A percentile compares a stretch with the other conserved stretches of the same genome.
These are phyloP conservation scores for Megaustenia siamemsis DNA, from an alignment of 2,888 invertebrate genomes.

Conservation along the genomic window DNA sequence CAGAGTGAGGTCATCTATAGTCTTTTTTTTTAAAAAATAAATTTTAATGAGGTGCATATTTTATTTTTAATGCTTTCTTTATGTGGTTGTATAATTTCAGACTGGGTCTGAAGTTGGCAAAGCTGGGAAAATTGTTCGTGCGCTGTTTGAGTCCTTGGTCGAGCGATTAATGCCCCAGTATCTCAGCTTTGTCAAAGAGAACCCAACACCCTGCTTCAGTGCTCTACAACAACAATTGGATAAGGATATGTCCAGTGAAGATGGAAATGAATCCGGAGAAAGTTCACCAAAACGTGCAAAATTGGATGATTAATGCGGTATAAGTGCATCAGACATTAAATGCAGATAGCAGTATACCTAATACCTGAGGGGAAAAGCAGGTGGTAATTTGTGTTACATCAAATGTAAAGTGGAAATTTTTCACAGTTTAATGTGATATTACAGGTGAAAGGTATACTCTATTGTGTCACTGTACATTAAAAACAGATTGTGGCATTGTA, in stretches of 20 bases:
- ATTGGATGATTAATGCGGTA: neutral
- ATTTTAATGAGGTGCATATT: neutral
- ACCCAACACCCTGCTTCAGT: slow-evolving; percentile 54
- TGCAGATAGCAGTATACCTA: neutral
- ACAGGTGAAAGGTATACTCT: no score
- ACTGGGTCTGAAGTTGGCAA: slow-evolving; percentile 73
- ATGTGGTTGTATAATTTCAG: slow-evolving; percentile 58
- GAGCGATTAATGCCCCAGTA: slow-evolving; percentile 72
- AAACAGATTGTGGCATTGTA: no score
- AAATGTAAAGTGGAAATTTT: no score
- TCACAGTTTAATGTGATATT: no score
- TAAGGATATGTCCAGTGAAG: neutral
- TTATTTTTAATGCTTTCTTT: neutral
- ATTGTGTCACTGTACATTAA: no score
- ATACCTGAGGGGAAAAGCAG: no score
- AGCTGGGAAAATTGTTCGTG: slow-evolving; percentile 71
- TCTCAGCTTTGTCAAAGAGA: slow-evolving; percentile 56
- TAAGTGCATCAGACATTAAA: neutral
- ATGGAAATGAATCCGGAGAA: slow-evolving; percentile 1
- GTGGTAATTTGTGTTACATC: no score
- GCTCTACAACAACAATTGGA: slow-evolving; percentile 47
- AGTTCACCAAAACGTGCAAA: slow-evolving; percentile 32
- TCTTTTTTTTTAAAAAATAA: no score
- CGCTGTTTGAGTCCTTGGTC: slow-evolving; percentile 72
- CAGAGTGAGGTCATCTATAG: no score